Evolutionary conservation across 2,113 vertebrate genomes (phyloP), one percentile per base, ranked within the genome.

Genomic region (Anser cygnoides): DNA sequence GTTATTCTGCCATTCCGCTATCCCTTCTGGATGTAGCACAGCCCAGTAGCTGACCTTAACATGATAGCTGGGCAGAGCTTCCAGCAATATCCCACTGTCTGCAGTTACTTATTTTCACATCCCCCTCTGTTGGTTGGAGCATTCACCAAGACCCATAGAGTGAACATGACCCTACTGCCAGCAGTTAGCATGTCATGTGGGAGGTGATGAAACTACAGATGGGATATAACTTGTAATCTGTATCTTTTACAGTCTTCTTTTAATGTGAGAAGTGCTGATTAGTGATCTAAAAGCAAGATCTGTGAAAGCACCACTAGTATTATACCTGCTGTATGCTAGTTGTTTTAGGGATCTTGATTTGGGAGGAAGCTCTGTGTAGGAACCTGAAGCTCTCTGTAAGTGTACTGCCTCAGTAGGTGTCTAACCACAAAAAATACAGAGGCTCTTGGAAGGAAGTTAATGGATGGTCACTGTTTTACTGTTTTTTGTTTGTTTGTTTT

Each of bases 121-220:
- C 49, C 28, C 1, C 1, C 5, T 72, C 15, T 61, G 6, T 17
- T 87, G 37, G 6, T 20, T 74, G 50, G 4, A 90, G 19, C 16
- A 54, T 68, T 78, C 37, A 55, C 6, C 13, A n/a, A 73, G 22
- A 31, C 5, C 13, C 8, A 8, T 25, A 3, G 4, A 57, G 4
- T 13, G 5, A 71, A 43, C 5, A 21, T 0, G 1, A 4, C 21
- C 5, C 21, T n/a, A 0, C 21, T 67, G 13, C 11, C 59, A 35
- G 35, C 18, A 77, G 11, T 10, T 13, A 39, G 6, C 6, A 71
- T 13, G 10, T 46, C 31, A 78, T 57, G 6, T 59, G 10, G 3
- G 21, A 54, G 4, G 11, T 15, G 11, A 13, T 31, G 25, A 61
- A 85, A 76, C 1, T 63, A 33, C 11, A 23, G 11, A 43, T 18